These are phyloP conservation scores for Puffinus mauretanicus DNA, from an alignment of 2,113 vertebrate genomes.

Conservation along the genomic window DNA sequence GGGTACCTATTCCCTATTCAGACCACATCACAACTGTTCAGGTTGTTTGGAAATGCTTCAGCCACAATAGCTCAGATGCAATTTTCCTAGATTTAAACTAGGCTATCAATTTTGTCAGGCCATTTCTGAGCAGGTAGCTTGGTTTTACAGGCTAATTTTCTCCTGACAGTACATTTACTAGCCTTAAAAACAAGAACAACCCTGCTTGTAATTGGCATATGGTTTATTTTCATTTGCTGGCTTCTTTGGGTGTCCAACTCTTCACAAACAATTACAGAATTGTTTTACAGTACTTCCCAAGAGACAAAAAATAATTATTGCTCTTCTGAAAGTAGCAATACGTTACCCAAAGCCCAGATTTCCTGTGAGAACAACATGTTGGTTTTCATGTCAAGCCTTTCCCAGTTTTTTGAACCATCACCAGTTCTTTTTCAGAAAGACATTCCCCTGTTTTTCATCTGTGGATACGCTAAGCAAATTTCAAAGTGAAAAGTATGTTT, in stretches of 20 bases:
- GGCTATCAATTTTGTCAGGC: not conserved
- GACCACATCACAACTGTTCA: not conserved
- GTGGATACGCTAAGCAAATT: not conserved
- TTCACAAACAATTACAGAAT: not conserved
- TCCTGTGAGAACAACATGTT: not conserved
- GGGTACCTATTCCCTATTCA: not conserved
- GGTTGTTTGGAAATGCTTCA: not conserved
- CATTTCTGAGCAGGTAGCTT: not conserved
- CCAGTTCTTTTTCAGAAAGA: not conserved
- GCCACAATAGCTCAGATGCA: not conserved
- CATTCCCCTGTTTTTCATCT: not conserved
- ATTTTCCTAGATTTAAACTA: not conserved
- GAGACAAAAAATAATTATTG: not conserved
- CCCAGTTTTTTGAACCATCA: not conserved
- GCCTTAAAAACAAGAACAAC: not conserved
- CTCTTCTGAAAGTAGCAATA: not conserved
- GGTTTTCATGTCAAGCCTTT: not conserved
- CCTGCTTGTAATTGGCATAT: not conserved
- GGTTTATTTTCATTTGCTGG: not conserved
- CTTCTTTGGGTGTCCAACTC: not conserved
- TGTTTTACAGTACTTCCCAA: not conserved
- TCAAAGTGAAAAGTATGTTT: not conserved
- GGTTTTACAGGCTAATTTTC: not conserved
- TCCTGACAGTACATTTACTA: not conserved
- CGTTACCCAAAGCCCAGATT: not conserved